Evolutionary conservation across 2,113 vertebrate species (phyloP).

Genomic region (Bagarius yarrelli): DNA sequence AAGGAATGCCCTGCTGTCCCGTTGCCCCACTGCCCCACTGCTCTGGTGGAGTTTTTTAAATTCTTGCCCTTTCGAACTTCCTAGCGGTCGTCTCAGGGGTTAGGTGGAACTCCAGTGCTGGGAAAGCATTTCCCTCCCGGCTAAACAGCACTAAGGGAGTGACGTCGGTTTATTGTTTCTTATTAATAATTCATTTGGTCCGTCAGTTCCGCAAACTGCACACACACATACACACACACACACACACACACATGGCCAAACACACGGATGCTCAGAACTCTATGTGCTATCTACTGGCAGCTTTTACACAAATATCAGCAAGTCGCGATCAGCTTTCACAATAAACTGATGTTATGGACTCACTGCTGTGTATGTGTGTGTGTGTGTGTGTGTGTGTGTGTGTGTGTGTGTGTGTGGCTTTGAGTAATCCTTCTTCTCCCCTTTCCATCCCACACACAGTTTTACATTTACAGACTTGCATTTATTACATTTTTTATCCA

Average conservation of each 20-base stretch:
- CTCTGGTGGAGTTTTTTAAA: background rate
- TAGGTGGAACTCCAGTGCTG: constrained; percentile 29
- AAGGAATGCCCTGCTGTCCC: background rate
- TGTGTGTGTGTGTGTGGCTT: background rate
- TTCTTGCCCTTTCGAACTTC: constrained; percentile 1
- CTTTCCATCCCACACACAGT: background rate
- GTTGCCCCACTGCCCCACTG: no score
- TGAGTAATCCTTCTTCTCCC: constrained; percentile 6
- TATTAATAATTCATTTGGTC: constrained; percentile 53
- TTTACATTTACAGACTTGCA: no score
- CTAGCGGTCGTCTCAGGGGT: constrained; percentile 48
- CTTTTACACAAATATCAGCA: constrained; percentile 48
- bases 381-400: constrained; percentile 19
- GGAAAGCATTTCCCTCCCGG: constrained; percentile 42
- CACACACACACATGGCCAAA: constrained; percentile 44
- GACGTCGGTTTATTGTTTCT: constrained; percentile 52
- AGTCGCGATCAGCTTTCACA: constrained; percentile 48
- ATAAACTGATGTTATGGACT: constrained; percentile 41
- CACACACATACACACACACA: constrained; percentile 43
- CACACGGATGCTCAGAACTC: constrained; percentile 47
- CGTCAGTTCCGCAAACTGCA: constrained; percentile 39
- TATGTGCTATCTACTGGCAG: constrained; percentile 50
- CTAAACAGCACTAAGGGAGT: constrained; percentile 34
- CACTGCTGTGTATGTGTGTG: constrained; percentile 7
- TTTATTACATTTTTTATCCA: no score